phyloP scores from a whole-genome alignment of 2,888 invertebrate genomes.

The Polydrusus tereticollis region DNA sequence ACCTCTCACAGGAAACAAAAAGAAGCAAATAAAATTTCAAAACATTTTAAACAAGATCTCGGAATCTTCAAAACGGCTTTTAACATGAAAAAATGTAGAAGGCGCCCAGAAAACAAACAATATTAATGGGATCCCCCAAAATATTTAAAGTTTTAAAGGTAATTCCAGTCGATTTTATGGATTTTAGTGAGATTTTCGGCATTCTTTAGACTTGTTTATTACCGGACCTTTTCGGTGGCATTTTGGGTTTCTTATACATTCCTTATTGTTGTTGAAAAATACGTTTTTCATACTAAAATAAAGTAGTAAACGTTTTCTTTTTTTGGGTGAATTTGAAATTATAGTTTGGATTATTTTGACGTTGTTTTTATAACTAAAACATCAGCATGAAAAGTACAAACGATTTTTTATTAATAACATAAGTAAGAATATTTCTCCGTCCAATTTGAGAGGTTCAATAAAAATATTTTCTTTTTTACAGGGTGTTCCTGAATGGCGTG shows the following conservation, averaged over 20 bases:
- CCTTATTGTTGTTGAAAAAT: too few relatives aligned
- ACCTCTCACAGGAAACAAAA: background rate
- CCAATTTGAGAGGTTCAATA: too few relatives aligned
- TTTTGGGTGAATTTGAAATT: too few relatives aligned
- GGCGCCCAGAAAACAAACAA: slow-evolving; percentile 37
- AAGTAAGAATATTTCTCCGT: too few relatives aligned
- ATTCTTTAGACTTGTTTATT: slow-evolving; percentile 35
- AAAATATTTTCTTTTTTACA: too few relatives aligned
- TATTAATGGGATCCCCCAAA: slow-evolving; percentile 32
- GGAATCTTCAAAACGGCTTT: slow-evolving; percentile 35
- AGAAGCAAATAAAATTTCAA: background rate
- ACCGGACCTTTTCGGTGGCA: slow-evolving; percentile 14
- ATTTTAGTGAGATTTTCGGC: slow-evolving; percentile 38
- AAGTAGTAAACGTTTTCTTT: too few relatives aligned
- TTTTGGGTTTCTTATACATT: slow-evolving; percentile 4
- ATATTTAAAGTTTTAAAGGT: slow-evolving; percentile 27
- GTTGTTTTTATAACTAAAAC: too few relatives aligned
- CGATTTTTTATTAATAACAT: too few relatives aligned
- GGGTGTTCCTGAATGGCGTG: too few relatives aligned
- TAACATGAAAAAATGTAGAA: slow-evolving; percentile 24
- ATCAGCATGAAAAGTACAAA: too few relatives aligned
- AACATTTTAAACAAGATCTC: slow-evolving; percentile 30
- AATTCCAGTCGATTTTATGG: slow-evolving; percentile 39
- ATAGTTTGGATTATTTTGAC: too few relatives aligned
- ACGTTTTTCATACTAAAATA: too few relatives aligned